Base-by-base conservation (phyloP, 2,113 vertebrate species). In the Neogobius melanostomus region DNA sequence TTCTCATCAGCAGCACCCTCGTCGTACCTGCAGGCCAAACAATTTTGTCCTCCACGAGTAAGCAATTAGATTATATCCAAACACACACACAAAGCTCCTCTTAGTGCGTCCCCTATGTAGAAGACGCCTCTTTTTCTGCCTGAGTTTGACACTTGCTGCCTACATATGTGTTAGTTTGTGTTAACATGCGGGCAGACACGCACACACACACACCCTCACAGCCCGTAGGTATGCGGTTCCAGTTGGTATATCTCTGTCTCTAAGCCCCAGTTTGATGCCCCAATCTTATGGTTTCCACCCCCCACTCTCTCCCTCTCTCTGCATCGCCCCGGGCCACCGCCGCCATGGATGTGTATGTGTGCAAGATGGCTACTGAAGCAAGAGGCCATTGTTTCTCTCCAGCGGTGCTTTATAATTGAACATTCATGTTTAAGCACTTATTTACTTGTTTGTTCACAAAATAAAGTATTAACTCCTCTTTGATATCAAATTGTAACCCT, bases 341-440 rank as follows among this genome's bases (percentile, higher is more conserved):
- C 28, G 53, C 61, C 75, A 67, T 81, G 57, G 78, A 65, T 80
- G 67, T 61, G 72, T 73, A 69, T 70, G 72, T 71, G 71, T 80
- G 86, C 81, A 81, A 88, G 82, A 86, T 86, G 89, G 88, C 85
- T 88, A 87, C 82, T 90, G 82, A 91, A 90, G 84, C 90, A 90
- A 87, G 85, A 85, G 87, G 89, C 89, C 88, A 91, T 91, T 90
- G 89, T 91, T 91, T 90, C 88, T 90, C 85, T 89, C 88, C 87
- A 87, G 77, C 75, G 75, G 76, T 81, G 83, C 79, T 87, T 89
- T 82, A 84, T 83, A 89, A 89, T 87, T 86, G 84, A 86, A 86
- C 85, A 70, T 86, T 85, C 85, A 74, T 75, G 81, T 88, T 84
- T 75, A 81, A 85, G 76, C 82, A 82, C 79, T 73, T 76, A 62